Percentiles rank a stretch among this genome's conserved stretches.
Evolutionary conservation across 2,797 vertebrate genomes (phyloP).

Genomic region (Cephalopachus bancanus): DNA sequence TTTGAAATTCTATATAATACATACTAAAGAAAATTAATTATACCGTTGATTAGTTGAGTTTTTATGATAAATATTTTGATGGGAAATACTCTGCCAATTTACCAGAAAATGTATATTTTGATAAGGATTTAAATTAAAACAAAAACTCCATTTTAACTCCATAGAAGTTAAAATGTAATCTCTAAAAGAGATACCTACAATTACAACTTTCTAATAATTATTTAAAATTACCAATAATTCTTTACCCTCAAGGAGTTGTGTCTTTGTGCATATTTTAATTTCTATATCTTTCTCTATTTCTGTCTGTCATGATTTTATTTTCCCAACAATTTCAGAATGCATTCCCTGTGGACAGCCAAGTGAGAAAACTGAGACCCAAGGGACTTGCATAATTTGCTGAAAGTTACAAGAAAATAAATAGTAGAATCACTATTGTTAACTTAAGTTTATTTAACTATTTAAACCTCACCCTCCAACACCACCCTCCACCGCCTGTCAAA

Average conservation of each 20-base stretch:
- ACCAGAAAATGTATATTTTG: not conserved
- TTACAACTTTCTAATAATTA: not conserved
- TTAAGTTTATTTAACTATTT: not conserved
- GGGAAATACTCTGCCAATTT: not conserved
- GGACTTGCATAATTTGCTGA: not conserved
- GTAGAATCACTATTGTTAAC: not conserved
- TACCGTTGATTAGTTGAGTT: not conserved
- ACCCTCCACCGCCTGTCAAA: not conserved
- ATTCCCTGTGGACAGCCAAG: not conserved
- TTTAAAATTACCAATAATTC: not conserved
- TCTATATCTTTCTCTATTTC: not conserved
- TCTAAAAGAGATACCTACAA: not conserved
- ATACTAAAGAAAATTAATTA: not conserved
- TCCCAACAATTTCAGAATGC: not conserved
- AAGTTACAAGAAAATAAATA: not conserved
- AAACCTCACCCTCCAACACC: not conserved
- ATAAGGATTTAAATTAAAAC: not conserved
- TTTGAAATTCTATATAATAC: not conserved
- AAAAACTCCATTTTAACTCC: not conserved
- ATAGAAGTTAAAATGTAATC: not conserved
- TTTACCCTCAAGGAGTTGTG: not conserved
- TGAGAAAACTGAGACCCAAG: not conserved
- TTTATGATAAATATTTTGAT: not conserved
- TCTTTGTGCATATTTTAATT: not conserved
- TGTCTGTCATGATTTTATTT: not conserved